phyloP scores from a whole-genome alignment of 2,888 invertebrate species.

The Heliconius charithonia region DNA sequence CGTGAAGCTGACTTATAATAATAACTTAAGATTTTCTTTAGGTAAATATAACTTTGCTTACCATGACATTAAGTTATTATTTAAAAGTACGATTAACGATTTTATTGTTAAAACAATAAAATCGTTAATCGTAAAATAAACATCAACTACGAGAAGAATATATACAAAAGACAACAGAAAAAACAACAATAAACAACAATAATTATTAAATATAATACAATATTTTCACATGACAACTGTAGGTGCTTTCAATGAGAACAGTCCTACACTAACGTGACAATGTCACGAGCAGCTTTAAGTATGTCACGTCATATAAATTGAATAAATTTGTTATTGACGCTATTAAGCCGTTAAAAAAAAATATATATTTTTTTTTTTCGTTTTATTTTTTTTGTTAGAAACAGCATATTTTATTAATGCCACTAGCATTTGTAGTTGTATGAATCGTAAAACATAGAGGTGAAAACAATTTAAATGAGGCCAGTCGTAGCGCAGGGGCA shows the following conservation, averaged over 20 bases:
- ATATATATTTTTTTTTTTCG: neutral
- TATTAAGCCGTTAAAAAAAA: neutral
- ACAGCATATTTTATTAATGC: neutral
- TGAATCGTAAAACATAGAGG: no score
- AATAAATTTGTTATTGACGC: neutral
- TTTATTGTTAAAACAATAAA: neutral
- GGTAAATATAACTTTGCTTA: neutral
- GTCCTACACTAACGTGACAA: neutral
- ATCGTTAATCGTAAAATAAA: no score
- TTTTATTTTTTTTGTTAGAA: neutral
- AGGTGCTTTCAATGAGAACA: slow-evolving; percentile 2
- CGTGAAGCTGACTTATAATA: no score
- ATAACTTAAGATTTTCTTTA: no score
- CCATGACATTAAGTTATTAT: neutral
- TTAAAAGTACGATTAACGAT: neutral
- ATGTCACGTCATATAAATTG: neutral
- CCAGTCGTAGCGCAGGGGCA: no score
- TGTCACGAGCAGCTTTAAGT: slow-evolving; percentile 9
- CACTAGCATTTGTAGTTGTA: no score
- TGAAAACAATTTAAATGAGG: no score
- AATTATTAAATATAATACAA: slow-evolving; percentile 5
- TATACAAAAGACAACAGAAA: neutral
- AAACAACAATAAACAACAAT: neutral
- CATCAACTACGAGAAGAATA: neutral
- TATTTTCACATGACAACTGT: slow-evolving; percentile 1